Evolutionary conservation across 2,113 vertebrate genomes (phyloP).

Genomic region (Mastomys natalensis): DNA sequence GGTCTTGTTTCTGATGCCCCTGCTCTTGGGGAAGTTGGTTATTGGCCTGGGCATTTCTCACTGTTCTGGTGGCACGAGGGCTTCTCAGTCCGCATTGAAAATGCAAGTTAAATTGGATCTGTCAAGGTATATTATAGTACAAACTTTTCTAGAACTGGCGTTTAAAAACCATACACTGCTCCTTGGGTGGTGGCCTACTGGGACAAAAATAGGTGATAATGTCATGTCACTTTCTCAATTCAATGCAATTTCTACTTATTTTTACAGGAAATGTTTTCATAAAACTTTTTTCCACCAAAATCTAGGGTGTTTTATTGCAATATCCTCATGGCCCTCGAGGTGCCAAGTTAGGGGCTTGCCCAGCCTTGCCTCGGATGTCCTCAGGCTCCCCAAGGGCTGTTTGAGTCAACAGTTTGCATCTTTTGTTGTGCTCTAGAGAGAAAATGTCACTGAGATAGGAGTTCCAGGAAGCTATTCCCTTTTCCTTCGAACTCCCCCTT

Average conservation of each 20-base stretch:
- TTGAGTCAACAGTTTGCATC: slow-evolving; percentile 58
- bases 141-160: slow-evolving; percentile 81
- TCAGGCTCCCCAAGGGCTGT: slow-evolving; percentile 72
- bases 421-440: slow-evolving; percentile 69
- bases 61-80: slow-evolving; percentile 78
- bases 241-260: slow-evolving; percentile 87
- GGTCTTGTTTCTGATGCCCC: slow-evolving; percentile 3
- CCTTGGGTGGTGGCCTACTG: slow-evolving; percentile 85
- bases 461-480: slow-evolving; percentile 5
- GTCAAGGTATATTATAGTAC: slow-evolving; percentile 80
- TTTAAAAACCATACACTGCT: slow-evolving; percentile 82
- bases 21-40: slow-evolving; percentile 63
- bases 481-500: slow-evolving; percentile 19
- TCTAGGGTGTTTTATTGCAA: slow-evolving; percentile 83
- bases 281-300: slow-evolving; percentile 83
- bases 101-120: slow-evolving; percentile 89
- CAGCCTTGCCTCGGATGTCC: slow-evolving; percentile 75
- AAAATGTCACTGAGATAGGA: not conserved
- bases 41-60: slow-evolving; percentile 82
- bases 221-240: slow-evolving; percentile 85
- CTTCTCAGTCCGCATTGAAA: slow-evolving; percentile 88
- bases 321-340: slow-evolving; percentile 75
- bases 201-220: slow-evolving; percentile 86
- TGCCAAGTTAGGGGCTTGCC: slow-evolving; percentile 77
- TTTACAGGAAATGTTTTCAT: slow-evolving; percentile 84